Conservation (phyloP, 2,113 vertebrate species). For the Antidorcas marsupialis region DNA sequence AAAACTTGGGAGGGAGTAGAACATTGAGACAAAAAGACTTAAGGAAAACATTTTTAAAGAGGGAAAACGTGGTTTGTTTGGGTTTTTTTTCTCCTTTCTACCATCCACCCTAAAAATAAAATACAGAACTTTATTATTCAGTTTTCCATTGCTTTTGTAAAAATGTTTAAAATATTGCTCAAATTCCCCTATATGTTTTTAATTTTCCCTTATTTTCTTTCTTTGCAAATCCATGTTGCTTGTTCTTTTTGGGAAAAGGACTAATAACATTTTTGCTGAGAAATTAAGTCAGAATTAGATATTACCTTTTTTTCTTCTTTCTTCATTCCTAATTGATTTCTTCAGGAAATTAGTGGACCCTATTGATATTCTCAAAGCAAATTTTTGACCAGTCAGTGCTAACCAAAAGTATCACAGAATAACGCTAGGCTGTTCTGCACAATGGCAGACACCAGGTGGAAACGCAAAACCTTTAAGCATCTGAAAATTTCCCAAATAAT, state of each 20-base stretch:
- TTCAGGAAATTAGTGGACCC: background rate
- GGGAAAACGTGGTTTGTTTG: background rate
- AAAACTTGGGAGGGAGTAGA: background rate
- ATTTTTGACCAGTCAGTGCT: background rate
- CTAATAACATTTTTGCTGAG: background rate
- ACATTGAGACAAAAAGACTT: background rate
- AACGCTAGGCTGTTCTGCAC: background rate
- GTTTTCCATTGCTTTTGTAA: background rate
- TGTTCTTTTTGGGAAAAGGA: background rate
- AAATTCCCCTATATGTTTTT: background rate
- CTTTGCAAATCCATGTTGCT: background rate
- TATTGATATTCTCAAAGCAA: background rate
- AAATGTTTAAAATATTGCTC: conserved; percentile 19
- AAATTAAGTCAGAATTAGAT: background rate
- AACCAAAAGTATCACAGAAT: background rate
- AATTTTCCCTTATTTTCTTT: background rate
- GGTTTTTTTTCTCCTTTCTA: background rate
- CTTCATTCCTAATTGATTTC: background rate
- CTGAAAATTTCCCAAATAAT: background rate
- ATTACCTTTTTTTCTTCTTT: background rate
- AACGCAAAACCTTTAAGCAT: background rate
- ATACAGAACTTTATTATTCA: background rate
- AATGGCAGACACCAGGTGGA: background rate
- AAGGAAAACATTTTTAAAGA: background rate
- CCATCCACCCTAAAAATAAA: background rate